These are phyloP conservation scores for Poecilia wingei DNA, from an alignment of 2,797 vertebrate genomes.

Conservation along the genomic window DNA sequence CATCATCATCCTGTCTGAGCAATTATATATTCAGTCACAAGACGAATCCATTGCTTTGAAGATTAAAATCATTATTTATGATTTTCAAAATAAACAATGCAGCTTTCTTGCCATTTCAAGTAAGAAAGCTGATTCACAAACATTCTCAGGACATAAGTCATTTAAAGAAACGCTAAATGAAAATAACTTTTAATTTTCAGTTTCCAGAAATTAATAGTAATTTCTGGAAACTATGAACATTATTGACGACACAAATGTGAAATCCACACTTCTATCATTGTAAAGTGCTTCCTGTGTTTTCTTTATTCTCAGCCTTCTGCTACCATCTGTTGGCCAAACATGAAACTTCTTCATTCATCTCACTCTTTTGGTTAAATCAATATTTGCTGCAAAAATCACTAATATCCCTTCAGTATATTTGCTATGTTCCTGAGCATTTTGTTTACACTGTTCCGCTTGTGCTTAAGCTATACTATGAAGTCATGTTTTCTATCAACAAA, in stretches of 20 bases:
- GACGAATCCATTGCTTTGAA: conserved; percentile 31
- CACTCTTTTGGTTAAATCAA: conserved; percentile 11
- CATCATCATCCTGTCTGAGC: not conserved
- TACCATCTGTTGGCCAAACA: conserved; percentile 78
- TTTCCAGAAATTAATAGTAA: not conserved
- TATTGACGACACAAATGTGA: conserved; percentile 5
- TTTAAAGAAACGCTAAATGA: not conserved
- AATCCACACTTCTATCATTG: conserved; percentile 11
- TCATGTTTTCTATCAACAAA: not conserved
- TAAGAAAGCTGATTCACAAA: conserved; percentile 14
- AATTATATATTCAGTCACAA: conserved; percentile 18
- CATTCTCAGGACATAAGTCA: not conserved
- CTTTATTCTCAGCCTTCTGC: conserved; percentile 56
- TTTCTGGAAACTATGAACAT: not conserved
- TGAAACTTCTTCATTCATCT: conserved; percentile 48
- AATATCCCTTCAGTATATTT: not conserved
- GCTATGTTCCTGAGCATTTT: not conserved
- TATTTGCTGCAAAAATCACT: not conserved
- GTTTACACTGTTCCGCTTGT: not conserved
- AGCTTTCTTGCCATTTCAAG: not conserved
- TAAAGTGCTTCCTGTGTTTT: conserved; percentile 8
- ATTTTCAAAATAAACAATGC: conserved; percentile 19
- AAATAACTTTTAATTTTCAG: too few species aligned
- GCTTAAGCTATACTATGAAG: not conserved
- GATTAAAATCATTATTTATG: conserved; percentile 26